A percentile compares a stretch with the other conserved stretches of the same genome.
Conservation (phyloP, 2,797 vertebrate species). For the Cynopterus sphinx region DNA sequence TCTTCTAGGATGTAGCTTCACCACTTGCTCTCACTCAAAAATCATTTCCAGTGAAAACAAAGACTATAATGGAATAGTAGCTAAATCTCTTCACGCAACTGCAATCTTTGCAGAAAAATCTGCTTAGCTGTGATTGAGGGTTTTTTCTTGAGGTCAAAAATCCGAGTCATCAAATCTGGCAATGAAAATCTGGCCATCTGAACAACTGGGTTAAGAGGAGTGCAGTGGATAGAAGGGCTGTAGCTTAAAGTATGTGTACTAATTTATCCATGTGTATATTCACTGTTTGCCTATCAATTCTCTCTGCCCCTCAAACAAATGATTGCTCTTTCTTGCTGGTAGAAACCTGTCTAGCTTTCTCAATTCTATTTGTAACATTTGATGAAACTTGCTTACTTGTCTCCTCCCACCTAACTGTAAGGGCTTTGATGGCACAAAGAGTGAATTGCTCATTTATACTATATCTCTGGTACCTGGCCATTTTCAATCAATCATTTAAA, state of each 20-base stretch:
- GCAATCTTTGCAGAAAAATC: not conserved
- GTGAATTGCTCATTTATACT: not conserved
- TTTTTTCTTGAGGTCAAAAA: not conserved
- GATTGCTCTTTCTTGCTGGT: not conserved
- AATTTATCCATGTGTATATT: not conserved
- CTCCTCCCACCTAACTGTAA: not conserved
- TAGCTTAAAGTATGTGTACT: not conserved
- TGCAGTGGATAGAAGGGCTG: no score
- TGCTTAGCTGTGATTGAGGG: constrained; percentile 4
- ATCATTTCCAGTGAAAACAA: constrained; percentile 45
- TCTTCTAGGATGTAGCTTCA: constrained; percentile 48
- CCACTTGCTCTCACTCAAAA: constrained; percentile 20
- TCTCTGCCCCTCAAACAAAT: not conserved
- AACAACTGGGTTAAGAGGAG: not conserved
- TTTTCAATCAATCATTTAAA: not conserved
- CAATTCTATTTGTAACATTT: not conserved
- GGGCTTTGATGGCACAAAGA: not conserved
- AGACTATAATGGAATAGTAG: not conserved
- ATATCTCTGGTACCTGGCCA: not conserved
- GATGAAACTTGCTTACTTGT: not conserved
- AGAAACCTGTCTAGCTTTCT: not conserved
- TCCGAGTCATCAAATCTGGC: not conserved
- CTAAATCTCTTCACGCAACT: not conserved
- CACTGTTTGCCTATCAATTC: not conserved
- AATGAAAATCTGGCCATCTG: not conserved